Base-by-base conservation (phyloP, 2,888 invertebrate species). In the Mythimna vitellina region DNA sequence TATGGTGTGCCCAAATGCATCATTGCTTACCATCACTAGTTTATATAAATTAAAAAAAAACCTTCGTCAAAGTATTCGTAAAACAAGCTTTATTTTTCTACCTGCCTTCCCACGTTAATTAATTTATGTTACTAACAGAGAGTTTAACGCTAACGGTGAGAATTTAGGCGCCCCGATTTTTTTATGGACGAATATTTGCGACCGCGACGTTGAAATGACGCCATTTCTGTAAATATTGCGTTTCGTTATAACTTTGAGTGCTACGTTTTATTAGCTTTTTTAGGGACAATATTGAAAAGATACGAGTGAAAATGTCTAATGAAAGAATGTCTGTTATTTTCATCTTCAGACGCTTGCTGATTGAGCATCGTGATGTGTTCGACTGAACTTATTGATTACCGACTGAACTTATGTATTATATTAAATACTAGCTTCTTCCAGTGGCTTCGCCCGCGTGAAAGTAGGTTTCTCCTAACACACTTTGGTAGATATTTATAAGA, bases 231-330 rank as follows among this genome's bases (percentile, higher is more conserved):
- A 67, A 71, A 78, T 78, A 73, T 81, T 71, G 35, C 62, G 65
- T 76, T 70, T 42, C 56, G 65, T 64, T 54, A 73, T 70, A 61
- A 58, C 53, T 62, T 53, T 64, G 17, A 29, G 49, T 65, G 32
- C 64, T 32, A 60, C 54, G n/a, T 60, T 81, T 74, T 70, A 81
- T 72, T 81, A 62, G 53, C 20, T 68, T 73, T 76, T 76, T 82
- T 65, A 53, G 38, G 20, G 58, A 51, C 35, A 68, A 62, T 62
- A 75, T 62, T 75, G 64, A 67, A 67, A 53, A 29, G 32, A 78
- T 66, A 65, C 51, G 25, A 76, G 35, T 60, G 58, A 54, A 58
- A 62, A 46, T 63, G 12, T 38, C 57, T 70, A 62, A 69, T 68
- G 38, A 61, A 76, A 42, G 12, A 51, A 62, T 5, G 0, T 38